phyloP scores from a whole-genome alignment of 1,140 invertebrate genomes.

The Drosophila tristis region DNA sequence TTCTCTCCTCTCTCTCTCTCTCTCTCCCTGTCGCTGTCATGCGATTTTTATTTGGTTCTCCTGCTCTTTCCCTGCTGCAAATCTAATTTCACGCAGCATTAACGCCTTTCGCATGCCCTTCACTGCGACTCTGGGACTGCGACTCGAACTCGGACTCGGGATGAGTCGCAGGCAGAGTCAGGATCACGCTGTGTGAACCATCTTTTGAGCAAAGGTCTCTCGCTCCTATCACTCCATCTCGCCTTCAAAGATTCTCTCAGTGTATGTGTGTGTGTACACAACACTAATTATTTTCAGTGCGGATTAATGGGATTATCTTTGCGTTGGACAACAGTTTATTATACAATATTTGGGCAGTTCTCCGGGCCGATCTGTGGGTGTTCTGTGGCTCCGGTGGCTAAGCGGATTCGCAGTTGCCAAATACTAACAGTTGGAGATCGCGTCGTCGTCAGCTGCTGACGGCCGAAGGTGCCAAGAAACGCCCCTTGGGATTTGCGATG shows the following conservation, averaged over 20 bases:
- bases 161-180: conserved; percentile 12
- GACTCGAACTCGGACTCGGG: too few relatives aligned
- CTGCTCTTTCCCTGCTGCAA: conserved; percentile 60
- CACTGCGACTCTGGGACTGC: conserved; percentile 4
- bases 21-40: conserved; percentile 9
- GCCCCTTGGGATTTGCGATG: conserved; percentile 3
- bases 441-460: not conserved
- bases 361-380: conserved; percentile 46
- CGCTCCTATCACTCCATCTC: conserved; percentile 7
- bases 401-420: conserved; percentile 55
- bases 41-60: conserved; percentile 46
- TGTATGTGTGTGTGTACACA: conserved; percentile 63
- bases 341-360: conserved; percentile 73
- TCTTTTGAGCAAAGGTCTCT: conserved; percentile 24
- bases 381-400: conserved; percentile 25
- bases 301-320: conserved; percentile 83
- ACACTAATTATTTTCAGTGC: conserved; percentile 82
- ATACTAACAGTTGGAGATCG: conserved; percentile 50
- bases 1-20: conserved; percentile 15
- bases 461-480: conserved; percentile 31
- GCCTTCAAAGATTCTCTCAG: conserved; percentile 11
- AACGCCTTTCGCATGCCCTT: conserved; percentile 79
- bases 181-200: conserved; percentile 62
- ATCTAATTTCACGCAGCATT: conserved; percentile 84
- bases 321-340: conserved; percentile 78